Percentiles rank a stretch among this genome's conserved stretches.
phyloP scores from a whole-genome alignment of 2,888 invertebrate species.

The Spisula subtruncata region DNA sequence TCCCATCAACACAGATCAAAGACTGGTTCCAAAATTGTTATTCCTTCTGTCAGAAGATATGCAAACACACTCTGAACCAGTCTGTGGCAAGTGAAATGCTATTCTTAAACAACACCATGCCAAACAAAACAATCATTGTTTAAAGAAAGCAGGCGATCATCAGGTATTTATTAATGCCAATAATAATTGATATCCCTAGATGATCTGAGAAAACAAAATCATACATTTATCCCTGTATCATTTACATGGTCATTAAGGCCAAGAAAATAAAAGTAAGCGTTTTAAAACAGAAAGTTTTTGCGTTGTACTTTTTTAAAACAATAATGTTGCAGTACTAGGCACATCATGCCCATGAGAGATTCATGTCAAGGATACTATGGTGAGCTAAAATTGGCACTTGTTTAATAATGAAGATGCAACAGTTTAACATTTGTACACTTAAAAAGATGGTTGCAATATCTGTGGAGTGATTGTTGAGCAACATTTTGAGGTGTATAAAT shows the following conservation, averaged over 20 bases:
- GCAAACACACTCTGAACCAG: constrained; percentile 68
- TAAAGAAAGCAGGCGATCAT: constrained; percentile 56
- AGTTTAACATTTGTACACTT: neutral
- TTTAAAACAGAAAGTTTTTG: neutral
- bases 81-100: constrained; percentile 64
- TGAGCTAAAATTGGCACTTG: too few relatives aligned
- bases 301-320: neutral
- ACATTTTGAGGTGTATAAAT: neutral
- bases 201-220: constrained; percentile 66
- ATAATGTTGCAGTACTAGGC: neutral
- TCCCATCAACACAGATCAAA: constrained; percentile 72
- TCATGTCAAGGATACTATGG: too few relatives aligned
- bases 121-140: constrained; percentile 71
- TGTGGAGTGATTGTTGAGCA: neutral
- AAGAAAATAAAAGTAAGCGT: neutral
- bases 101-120: constrained; percentile 55
- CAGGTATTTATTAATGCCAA: constrained; percentile 69
- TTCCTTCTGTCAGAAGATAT: constrained; percentile 71
- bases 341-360: neutral
- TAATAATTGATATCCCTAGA: constrained; percentile 67
- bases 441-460: neutral
- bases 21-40: constrained; percentile 69
- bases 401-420: neutral
- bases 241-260: constrained; percentile 31
- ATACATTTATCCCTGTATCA: constrained; percentile 36